phyloP scores from a whole-genome alignment of 2,113 vertebrate genomes.

The Pogonocichla stellata region DNA sequence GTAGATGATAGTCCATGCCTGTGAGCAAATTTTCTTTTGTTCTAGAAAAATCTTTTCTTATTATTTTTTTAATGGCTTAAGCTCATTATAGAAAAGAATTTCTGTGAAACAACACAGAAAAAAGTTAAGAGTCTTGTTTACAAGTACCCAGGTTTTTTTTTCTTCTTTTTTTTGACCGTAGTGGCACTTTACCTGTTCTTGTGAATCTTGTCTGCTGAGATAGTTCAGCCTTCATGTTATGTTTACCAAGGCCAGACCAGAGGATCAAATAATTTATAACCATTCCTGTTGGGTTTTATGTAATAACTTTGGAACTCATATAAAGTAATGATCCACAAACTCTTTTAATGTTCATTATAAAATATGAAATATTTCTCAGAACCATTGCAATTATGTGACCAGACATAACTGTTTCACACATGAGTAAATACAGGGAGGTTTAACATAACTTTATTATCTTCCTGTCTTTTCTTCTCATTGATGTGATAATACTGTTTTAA shows the following conservation, averaged over 20 bases:
- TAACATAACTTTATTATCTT: constrained; percentile 88
- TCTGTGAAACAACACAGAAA: constrained; percentile 50
- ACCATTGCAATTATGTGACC: constrained; percentile 86
- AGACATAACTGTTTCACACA: constrained; percentile 87
- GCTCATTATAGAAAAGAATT: constrained; percentile 34
- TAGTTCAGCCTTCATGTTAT: constrained; percentile 73
- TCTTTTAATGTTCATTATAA: constrained; percentile 91
- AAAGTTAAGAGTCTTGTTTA: constrained; percentile 43
- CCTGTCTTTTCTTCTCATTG: constrained; percentile 82
- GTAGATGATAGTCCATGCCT: neutral
- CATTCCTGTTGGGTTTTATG: constrained; percentile 85
- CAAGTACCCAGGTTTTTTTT: constrained; percentile 20
- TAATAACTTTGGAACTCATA: constrained; percentile 88
- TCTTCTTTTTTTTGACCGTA: constrained; percentile 11
- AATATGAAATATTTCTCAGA: constrained; percentile 87
- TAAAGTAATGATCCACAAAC: constrained; percentile 90
- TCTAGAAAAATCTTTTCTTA: neutral
- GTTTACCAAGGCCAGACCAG: constrained; percentile 80
- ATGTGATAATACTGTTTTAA: constrained; percentile 86
- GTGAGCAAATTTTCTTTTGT: constrained; percentile 52
- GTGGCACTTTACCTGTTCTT: constrained; percentile 54
- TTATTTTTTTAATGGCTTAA: neutral
- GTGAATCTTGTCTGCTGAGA: constrained; percentile 68
- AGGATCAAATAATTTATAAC: constrained; percentile 83
- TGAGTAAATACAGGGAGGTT: constrained; percentile 84